These are phyloP conservation scores for Philopedon plagiatum DNA, from an alignment of 2,888 invertebrate genomes.

Conservation along the genomic window DNA sequence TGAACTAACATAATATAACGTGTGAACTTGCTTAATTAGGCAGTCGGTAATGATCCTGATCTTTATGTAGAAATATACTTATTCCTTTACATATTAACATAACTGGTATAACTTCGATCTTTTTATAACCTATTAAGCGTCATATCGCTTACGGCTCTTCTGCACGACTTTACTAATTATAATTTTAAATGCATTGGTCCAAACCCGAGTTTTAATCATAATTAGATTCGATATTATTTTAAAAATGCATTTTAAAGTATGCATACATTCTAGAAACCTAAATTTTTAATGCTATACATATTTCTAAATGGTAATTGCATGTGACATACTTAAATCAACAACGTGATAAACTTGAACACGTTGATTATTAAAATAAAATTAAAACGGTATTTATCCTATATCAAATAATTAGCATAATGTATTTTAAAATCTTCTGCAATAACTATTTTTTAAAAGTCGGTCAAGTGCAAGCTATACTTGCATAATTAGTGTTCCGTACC, in stretches of 20 bases:
- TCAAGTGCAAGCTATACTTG: too few species aligned
- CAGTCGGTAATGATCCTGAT: conserved; percentile 44
- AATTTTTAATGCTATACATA: conserved; percentile 15
- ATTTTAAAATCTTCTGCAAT: too few species aligned
- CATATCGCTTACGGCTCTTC: conserved; percentile 39
- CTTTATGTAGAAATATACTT: conserved; percentile 49
- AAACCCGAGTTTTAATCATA: conserved; percentile 28
- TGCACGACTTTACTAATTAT: conserved; percentile 29
- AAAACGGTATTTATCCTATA: too few species aligned
- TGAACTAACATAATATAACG: conserved; percentile 53
- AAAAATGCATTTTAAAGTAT: neutral
- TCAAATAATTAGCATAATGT: too few species aligned
- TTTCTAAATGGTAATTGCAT: neutral
- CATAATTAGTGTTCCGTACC: too few species aligned
- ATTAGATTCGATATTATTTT: too few species aligned
- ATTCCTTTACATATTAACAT: conserved; percentile 48
- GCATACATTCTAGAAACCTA: neutral
- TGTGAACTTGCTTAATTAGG: conserved; percentile 60
- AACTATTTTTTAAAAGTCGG: too few species aligned
- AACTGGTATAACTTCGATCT: conserved; percentile 44
- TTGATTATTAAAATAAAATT: too few species aligned
- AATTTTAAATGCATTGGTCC: conserved; percentile 33
- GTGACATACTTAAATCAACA: too few species aligned
- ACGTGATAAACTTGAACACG: too few species aligned
- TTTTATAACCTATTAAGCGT: conserved; percentile 44